phyloP scores from a whole-genome alignment of 2,113 vertebrate species.

The Sminthopsis crassicaudata region DNA sequence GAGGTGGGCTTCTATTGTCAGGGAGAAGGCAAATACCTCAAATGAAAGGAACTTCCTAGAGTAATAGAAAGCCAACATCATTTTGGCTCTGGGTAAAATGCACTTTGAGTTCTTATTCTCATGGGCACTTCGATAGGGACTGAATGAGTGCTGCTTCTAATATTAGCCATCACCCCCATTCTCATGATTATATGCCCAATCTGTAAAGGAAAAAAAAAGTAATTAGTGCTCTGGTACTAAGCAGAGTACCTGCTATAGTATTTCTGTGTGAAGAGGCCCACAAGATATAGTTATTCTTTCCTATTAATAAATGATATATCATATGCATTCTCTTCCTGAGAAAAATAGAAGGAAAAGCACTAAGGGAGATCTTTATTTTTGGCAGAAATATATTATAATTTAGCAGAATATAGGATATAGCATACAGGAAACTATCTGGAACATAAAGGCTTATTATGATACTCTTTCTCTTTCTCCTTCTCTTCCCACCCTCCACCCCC shows the following conservation, averaged over 20 bases:
- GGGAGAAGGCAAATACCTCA: not conserved
- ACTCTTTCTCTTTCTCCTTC: not conserved
- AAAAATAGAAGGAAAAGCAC: not conserved
- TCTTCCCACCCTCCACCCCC: not conserved
- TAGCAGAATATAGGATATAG: not conserved
- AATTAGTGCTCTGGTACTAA: no score
- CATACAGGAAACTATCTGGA: not conserved
- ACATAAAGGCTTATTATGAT: not conserved
- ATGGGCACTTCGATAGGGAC: not conserved
- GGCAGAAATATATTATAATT: no score
- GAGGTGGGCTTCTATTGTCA: conserved; percentile 87
- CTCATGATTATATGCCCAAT: not conserved
- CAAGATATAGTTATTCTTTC: not conserved
- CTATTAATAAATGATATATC: not conserved
- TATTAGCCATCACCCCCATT: not conserved
- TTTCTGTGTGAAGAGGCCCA: not conserved
- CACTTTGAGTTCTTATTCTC: not conserved
- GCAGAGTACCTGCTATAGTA: no score
- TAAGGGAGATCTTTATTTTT: not conserved
- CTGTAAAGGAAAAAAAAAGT: not conserved
- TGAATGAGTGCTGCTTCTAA: not conserved
- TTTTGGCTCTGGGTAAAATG: not conserved
- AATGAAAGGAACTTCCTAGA: not conserved
- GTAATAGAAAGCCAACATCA: not conserved
- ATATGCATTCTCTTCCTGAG: not conserved